These are phyloP conservation scores for Stichodactyla helianthus DNA, from an alignment of 64 coral and sea anemone genomes.

Conservation along the genomic window DNA sequence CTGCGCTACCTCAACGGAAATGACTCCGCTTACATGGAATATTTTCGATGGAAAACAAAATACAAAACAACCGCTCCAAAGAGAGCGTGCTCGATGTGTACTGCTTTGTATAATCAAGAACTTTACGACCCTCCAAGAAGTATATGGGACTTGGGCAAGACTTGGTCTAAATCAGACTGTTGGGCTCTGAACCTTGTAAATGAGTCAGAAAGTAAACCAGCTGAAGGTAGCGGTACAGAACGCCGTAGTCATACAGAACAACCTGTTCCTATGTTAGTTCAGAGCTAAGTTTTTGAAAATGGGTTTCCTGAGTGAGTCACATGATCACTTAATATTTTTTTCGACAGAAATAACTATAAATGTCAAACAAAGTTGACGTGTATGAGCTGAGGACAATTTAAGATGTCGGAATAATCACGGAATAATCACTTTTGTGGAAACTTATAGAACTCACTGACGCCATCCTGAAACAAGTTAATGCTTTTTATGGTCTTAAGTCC, in stretches of 20 bases:
- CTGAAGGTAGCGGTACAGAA: neutral
- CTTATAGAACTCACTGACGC: too few relatives aligned
- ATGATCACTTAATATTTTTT: too few relatives aligned
- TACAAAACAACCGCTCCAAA: constrained; percentile 38
- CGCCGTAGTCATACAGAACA: neutral
- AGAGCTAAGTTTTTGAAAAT: too few relatives aligned
- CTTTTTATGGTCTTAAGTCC: too few relatives aligned
- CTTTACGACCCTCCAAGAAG: constrained; percentile 21
- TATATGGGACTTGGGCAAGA: constrained; percentile 20
- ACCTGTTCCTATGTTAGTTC: neutral
- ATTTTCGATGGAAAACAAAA: constrained; percentile 47
- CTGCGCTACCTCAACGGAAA: constrained; percentile 41
- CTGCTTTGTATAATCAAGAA: constrained; percentile 31
- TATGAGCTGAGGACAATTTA: too few relatives aligned
- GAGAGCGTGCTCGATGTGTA: constrained; percentile 46
- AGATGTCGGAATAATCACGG: too few relatives aligned
- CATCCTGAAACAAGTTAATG: too few relatives aligned
- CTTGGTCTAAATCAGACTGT: constrained; percentile 28
- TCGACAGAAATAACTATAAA: too few relatives aligned
- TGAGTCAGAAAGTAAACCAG: neutral
- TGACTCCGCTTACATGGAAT: constrained; percentile 47
- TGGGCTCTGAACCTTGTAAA: neutral
- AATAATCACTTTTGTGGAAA: too few relatives aligned
- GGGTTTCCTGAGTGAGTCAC: too few relatives aligned
- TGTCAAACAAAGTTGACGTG: too few relatives aligned